Base-by-base conservation (phyloP, 2,113 vertebrate genomes). In the Spheniscus mendiculus region DNA sequence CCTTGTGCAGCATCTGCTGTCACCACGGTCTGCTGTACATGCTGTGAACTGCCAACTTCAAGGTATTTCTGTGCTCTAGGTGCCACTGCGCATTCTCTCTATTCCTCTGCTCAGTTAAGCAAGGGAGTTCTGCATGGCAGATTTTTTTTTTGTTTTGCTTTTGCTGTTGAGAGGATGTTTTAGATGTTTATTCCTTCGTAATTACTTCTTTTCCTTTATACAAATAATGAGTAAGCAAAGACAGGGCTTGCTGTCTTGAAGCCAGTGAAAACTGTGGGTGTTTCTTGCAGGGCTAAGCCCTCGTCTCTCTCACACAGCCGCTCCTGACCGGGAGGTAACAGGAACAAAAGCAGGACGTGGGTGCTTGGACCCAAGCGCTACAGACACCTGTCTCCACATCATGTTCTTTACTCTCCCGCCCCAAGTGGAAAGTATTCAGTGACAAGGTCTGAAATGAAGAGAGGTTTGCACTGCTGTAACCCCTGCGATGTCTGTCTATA, bases 181-280 rank as follows among this genome's bases (percentile, higher is more conserved):
- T 38, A 93, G 40, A 72, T 87, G 65, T 97, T 94, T 96, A 91
- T 85, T 95, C 78, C 56, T 25, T n/a, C 3, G 3, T 34, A 87
- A 74, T 89, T 63, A 45, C 61, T 94, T 52, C 44, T 82, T 92
- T 89, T 82, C 66, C 73, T 93, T 89, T 94, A 53, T 47, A 93
- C 52, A 96, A 95, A 96, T 87, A 95, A 80, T 29, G n/a, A 94
- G 45, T 87, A 93, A 95, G 81, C 70, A 90, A 82, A 94, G 80
- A 40, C 61, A 84, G 56, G 23, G 87, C 21, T 79, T 32, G 7
- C 42, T 76, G 34, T 42, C n/a, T 42, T 36, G 45, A 80, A 73
- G 89, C 81, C 84, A 79, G 71, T 23, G 53, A 87, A 87, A 79
- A 19, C 49, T 34, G 12, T 6, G 18, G 13, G 45, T 82, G 55